Evolutionary conservation across 2,113 vertebrate genomes (phyloP).

Genomic region (Neolamprologus caudopunctatus): DNA sequence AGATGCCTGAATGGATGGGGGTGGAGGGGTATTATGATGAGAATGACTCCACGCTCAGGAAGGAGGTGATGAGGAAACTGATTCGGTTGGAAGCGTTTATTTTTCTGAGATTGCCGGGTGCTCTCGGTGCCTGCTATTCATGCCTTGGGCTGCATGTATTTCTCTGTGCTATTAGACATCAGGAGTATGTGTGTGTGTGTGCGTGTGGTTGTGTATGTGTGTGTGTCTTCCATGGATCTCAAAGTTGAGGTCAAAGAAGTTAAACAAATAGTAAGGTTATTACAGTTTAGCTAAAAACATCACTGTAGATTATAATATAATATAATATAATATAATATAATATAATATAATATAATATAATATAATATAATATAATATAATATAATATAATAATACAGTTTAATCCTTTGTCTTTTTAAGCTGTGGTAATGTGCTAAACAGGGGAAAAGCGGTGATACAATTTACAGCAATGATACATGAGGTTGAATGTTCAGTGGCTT

Average conservation of each 20-base stretch:
- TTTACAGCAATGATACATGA: neutral
- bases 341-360: neutral
- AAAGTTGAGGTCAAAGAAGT: neutral
- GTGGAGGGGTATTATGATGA: constrained; percentile 27
- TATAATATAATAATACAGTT: neutral
- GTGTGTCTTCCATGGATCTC: neutral
- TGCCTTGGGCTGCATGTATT: neutral
- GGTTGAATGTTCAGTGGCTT: constrained; percentile 7
- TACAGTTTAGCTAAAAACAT: neutral
- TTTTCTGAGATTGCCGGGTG: neutral
- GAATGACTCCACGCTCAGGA: constrained; percentile 22
- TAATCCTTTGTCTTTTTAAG: neutral
- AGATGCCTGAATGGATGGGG: constrained; percentile 24
- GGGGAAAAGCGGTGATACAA: neutral
- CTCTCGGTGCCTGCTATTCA: neutral
- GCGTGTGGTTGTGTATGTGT: neutral
- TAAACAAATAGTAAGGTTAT: neutral
- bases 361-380: neutral
- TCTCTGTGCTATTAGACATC: neutral
- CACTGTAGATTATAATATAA: neutral
- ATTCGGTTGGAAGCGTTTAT: constrained; percentile 35
- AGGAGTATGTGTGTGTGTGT: neutral
- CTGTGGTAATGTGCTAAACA: neutral
- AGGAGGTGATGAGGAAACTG: constrained; percentile 36
- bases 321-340: neutral